Evolutionary conservation across 1,140 invertebrate species (phyloP).

Genomic region (Popillia japonica): DNA sequence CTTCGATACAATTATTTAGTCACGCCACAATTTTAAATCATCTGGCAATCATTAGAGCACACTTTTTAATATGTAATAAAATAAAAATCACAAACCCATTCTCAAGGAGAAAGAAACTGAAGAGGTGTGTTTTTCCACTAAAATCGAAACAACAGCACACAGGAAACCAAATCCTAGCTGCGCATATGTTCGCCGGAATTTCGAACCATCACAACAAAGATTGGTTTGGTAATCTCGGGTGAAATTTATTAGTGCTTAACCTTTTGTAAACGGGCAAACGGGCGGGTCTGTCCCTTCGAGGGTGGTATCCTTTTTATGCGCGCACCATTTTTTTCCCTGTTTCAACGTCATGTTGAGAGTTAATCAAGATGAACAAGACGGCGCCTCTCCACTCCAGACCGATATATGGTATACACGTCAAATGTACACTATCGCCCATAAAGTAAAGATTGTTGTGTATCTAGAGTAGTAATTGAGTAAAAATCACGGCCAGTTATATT

Average conservation of each 20-base stretch:
- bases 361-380: constrained; percentile 25
- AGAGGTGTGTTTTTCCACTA: constrained; percentile 4
- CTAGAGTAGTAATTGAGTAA: too few relatives aligned
- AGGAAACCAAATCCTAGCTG: neutral
- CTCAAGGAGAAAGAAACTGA: neutral
- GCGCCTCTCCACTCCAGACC: neutral
- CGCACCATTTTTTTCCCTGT: constrained; percentile 26
- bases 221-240: constrained; percentile 25
- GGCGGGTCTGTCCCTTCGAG: constrained; percentile 2
- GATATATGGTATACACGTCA: neutral
- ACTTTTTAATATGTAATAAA: too few relatives aligned
- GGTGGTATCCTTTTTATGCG: constrained; percentile 28
- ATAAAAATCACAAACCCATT: too few relatives aligned
- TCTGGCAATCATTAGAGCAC: too few relatives aligned
- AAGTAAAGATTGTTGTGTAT: too few relatives aligned
- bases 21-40: too few relatives aligned
- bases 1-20: too few relatives aligned
- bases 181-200: constrained; percentile 25
- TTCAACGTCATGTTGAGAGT: constrained; percentile 33
- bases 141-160: neutral
- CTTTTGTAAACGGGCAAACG: constrained; percentile 19
- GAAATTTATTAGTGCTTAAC: constrained; percentile 32
- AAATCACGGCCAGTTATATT: too few relatives aligned
- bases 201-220: constrained; percentile 18
- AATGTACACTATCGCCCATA: too few relatives aligned